These are phyloP conservation scores for Corynorhinus townsendii DNA, from an alignment of 2,113 vertebrate species.

Conservation along the genomic window DNA sequence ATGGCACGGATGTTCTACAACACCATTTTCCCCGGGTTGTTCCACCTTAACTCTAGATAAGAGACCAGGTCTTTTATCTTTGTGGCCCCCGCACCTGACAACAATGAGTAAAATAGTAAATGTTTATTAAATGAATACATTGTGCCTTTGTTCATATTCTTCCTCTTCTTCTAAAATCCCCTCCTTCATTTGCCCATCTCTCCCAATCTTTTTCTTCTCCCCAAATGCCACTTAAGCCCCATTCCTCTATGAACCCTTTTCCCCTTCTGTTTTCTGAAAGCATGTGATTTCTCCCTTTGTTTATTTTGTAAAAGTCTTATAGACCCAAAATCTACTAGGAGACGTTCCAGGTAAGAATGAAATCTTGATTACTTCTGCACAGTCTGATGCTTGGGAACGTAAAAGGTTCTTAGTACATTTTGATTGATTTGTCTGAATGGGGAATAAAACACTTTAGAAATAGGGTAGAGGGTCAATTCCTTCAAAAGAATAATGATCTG, in stretches of 20 bases:
- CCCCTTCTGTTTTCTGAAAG: not conserved
- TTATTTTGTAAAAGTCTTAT: not conserved
- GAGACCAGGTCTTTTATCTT: not conserved
- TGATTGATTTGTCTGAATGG: not conserved
- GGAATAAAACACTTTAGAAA: not conserved
- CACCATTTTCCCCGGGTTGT: not conserved
- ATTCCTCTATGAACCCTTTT: not conserved
- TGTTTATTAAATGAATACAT: not conserved
- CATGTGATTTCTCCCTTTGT: not conserved
- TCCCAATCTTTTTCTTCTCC: not conserved
- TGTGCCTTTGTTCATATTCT: not conserved
- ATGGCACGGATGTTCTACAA: not conserved
- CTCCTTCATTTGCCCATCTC: not conserved
- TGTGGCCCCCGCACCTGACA: not conserved
- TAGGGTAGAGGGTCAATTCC: not conserved
- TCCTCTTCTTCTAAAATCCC: not conserved
- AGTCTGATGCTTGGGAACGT: not conserved
- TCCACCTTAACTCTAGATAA: no score
- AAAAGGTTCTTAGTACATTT: not conserved
- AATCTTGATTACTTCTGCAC: not conserved
- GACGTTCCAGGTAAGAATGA: not conserved
- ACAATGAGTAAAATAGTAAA: not conserved
- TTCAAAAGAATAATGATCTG: conserved; percentile 13
- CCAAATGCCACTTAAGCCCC: not conserved
- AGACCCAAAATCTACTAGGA: not conserved